Evolutionary conservation across 2,797 vertebrate genomes (phyloP), one percentile per base, ranked within the genome.

Genomic region (Pangasius djambal): DNA sequence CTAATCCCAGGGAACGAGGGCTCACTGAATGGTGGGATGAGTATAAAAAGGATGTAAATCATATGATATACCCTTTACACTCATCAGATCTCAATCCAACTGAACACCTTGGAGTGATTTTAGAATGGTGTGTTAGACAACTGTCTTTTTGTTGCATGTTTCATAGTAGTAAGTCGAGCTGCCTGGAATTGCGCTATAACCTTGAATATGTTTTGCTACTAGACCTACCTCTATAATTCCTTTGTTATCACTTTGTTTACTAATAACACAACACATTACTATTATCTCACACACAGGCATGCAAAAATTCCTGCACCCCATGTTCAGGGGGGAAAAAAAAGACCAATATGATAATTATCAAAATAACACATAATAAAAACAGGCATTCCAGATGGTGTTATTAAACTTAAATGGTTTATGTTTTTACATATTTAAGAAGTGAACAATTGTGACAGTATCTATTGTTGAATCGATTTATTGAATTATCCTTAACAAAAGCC

Each of bases 361-460:
- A 52, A 18, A 78, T 31, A 52, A 55, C 77, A 34, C 13, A 52
- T 31, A 78, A 52, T 28, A 75, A 50, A 28, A 78, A 52, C 48
- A 55, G 15, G 15, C 50, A 55, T 57, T 52, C 48, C 48, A 52
- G 31, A 34, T 37, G 52, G 52, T 57, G 9, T 78, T 55, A 31
- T 78, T 78, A 78, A 79, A 79, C n/a, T n/a, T 79, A 55, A 59
- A 81, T 6, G 78, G 2, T 59, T 81, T 55, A 52, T 79, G 7
- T 37, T 22, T 31, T 37, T 20, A 37, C n/a, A 7, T n/a, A 7
- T n/a, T 50, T 78, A 78, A 78, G 28, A 78, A 52, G n/a, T 78
- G 75, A 78, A 78, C 55, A 78, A 75, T 40, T 44, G 40, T 74
- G 72, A 77, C 25, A 25, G 10, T 55, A 31, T 37, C 31, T 55